Evolutionary conservation across 2,888 invertebrate genomes (phyloP).

Genomic region (Drosophila siamana): DNA sequence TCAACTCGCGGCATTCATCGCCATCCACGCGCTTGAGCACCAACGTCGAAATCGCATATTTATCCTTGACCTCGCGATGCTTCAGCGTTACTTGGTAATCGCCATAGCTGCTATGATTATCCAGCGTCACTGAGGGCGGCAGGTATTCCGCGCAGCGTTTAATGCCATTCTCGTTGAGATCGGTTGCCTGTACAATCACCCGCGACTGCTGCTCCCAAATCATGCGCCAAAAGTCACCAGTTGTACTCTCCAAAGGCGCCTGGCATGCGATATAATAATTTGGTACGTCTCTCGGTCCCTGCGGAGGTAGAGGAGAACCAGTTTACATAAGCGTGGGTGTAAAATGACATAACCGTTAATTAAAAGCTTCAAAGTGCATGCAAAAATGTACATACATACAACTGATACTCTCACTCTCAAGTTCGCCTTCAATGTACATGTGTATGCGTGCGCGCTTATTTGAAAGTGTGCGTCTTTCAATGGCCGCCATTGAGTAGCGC

Average conservation of each 20-base stretch:
- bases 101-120: constrained; percentile 94
- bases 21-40: constrained; percentile 93
- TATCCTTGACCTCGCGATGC: constrained; percentile 95
- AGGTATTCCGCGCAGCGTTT: constrained; percentile 96
- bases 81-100: constrained; percentile 93
- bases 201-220: constrained; percentile 97
- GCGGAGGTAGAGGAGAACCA: not conserved
- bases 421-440: constrained; percentile 9
- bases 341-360: constrained; percentile 65
- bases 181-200: constrained; percentile 95
- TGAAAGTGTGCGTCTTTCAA: constrained; percentile 42
- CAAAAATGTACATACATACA: constrained; percentile 12
- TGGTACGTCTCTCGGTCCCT: constrained; percentile 94
- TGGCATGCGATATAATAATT: constrained; percentile 97
- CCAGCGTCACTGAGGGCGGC: constrained; percentile 95
- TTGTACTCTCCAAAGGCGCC: constrained; percentile 93
- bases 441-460: constrained; percentile 2
- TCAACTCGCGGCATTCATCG: constrained; percentile 94
- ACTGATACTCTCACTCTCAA: constrained; percentile 8
- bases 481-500: constrained; percentile 41
- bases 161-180: constrained; percentile 94
- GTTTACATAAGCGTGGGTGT: constrained; percentile 5
- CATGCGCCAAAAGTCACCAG: constrained; percentile 97
- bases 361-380: constrained; percentile 42
- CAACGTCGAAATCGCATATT: constrained; percentile 94